These are phyloP conservation scores for Clangula hyemalis DNA, from an alignment of 2,797 vertebrate species.

Conservation along the genomic window DNA sequence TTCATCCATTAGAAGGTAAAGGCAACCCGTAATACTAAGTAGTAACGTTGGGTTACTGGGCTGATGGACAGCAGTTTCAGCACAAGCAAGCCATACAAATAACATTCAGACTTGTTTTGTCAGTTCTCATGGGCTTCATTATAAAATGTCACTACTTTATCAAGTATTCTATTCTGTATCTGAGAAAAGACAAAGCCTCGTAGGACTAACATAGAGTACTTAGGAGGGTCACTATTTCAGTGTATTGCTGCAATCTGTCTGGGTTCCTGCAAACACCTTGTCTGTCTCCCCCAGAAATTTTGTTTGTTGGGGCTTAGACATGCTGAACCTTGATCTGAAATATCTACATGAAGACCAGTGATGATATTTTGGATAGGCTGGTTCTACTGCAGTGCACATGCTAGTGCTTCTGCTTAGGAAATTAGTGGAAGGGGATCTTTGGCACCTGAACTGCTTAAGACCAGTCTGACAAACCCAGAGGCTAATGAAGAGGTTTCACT, in stretches of 20 bases:
- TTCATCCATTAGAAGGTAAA: background rate
- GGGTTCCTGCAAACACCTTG: background rate
- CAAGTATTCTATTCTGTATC: background rate
- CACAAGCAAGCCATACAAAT: background rate
- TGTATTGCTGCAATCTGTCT: background rate
- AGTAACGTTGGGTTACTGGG: background rate
- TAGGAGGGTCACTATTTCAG: background rate
- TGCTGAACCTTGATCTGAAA: background rate
- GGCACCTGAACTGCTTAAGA: background rate
- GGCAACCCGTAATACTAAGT: background rate
- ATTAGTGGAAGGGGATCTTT: background rate
- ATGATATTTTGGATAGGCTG: background rate
- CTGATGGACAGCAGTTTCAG: background rate
- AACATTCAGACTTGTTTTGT: background rate
- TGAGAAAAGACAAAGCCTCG: background rate
- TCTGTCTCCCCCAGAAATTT: background rate
- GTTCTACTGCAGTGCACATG: background rate
- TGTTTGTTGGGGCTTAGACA: background rate
- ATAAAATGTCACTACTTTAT: background rate
- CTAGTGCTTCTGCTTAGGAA: background rate
- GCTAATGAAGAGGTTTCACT: background rate
- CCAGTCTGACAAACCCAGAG: background rate
- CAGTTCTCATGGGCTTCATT: background rate
- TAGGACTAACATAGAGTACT: background rate
- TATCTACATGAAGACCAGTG: background rate